Conservation (phyloP, 1,140 invertebrate genomes). For the Pristionchus pacificus region DNA sequence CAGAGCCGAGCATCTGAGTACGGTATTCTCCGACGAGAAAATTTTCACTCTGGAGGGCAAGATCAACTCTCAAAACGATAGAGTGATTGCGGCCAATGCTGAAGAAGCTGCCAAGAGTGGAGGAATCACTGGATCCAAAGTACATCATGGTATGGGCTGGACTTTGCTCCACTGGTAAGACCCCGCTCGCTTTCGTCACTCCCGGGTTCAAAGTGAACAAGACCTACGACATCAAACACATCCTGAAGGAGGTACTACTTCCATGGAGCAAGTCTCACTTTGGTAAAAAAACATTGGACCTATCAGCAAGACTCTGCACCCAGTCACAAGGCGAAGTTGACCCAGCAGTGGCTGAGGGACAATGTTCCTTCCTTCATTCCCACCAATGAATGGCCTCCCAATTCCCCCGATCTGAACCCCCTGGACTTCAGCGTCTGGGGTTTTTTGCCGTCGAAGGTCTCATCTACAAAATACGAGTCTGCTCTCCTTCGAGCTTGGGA, state of each 20-base stretch:
- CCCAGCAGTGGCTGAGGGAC: not conserved
- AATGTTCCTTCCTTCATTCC: not conserved
- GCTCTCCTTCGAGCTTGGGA: not conserved
- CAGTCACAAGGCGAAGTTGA: not conserved
- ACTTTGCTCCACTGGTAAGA: not conserved
- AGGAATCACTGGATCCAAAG: not conserved
- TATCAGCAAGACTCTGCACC: slow-evolving; percentile 5
- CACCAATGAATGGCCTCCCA: slow-evolving; percentile 4
- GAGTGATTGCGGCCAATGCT: not conserved
- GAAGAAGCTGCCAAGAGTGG: not conserved
- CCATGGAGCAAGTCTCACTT: not conserved
- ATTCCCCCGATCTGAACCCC: slow-evolving; percentile 8
- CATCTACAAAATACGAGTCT: not conserved
- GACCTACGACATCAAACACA: not conserved
- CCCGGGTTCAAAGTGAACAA: not conserved
- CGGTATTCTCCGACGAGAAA: slow-evolving; percentile 6
- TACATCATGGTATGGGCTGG: not conserved
- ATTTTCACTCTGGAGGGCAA: not conserved
- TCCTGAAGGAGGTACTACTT: slow-evolving; percentile 10
- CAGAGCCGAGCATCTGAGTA: slow-evolving; percentile 1
- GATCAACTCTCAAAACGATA: slow-evolving; percentile 4
- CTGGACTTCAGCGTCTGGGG: slow-evolving; percentile 11
- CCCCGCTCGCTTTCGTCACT: not conserved
- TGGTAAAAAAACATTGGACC: not conserved
- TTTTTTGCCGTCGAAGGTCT: not conserved